These are phyloP conservation scores for Heliconius ismenius DNA, from an alignment of 2,888 invertebrate species.

Conservation along the genomic window DNA sequence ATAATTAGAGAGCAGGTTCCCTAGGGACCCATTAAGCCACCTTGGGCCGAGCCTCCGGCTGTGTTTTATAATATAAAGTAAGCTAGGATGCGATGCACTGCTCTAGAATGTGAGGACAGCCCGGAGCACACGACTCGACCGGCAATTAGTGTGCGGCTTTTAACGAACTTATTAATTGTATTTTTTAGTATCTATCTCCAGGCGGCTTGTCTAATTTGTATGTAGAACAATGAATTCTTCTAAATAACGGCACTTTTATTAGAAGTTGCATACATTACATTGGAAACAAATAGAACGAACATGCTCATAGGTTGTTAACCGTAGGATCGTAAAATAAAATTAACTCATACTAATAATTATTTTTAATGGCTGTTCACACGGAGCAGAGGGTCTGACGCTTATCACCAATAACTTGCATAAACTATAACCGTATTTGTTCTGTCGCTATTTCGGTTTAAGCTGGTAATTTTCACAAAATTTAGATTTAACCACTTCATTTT, in stretches of 20 bases:
- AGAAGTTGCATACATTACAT: constrained; percentile 27
- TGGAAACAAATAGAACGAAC: constrained; percentile 30
- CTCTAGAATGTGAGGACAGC: constrained; percentile 44
- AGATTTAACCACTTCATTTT: constrained; percentile 1
- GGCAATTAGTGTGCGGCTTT: constrained; percentile 46
- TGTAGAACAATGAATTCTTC: constrained; percentile 46
- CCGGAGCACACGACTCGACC: constrained; percentile 40
- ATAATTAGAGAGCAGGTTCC: constrained; percentile 43
- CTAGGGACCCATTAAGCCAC: constrained; percentile 42
- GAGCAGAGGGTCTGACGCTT: constrained; percentile 15
- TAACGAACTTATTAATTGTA: constrained; percentile 54
- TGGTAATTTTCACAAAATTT: not conserved
- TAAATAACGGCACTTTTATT: constrained; percentile 67
- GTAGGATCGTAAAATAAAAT: constrained; percentile 29
- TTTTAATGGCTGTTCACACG: constrained; percentile 25
- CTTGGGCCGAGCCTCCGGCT: constrained; percentile 37
- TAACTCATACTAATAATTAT: constrained; percentile 25
- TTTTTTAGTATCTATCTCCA: constrained; percentile 56
- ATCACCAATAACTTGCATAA: constrained; percentile 23
- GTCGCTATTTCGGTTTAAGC: not conserved
- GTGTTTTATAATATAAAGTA: constrained; percentile 40
- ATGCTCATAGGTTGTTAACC: constrained; percentile 22
- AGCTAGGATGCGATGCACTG: constrained; percentile 42
- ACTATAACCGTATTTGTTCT: constrained; percentile 22
- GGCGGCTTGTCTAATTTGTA: constrained; percentile 63